These are phyloP conservation scores for Mya arenaria DNA, from an alignment of 1,140 invertebrate genomes.

Conservation along the genomic window DNA sequence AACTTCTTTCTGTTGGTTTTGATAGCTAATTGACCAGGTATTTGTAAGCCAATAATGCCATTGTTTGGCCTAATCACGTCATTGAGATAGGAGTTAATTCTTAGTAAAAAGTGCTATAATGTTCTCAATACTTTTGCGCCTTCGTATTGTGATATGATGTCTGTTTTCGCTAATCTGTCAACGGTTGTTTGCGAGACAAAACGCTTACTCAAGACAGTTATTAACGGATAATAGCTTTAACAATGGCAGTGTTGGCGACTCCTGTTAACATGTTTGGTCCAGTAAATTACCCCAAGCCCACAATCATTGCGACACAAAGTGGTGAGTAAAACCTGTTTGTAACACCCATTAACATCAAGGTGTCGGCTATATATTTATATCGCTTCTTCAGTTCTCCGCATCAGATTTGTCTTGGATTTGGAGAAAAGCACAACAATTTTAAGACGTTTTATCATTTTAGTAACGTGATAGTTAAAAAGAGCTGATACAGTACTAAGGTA, in stretches of 20 bases:
- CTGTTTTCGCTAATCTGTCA: constrained; percentile 31
- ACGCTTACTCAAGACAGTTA: constrained; percentile 34
- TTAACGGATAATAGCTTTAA: constrained; percentile 2
- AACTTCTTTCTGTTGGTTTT: constrained; percentile 40
- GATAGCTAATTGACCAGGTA: constrained; percentile 45
- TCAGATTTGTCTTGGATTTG: not conserved
- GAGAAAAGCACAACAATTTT: not conserved
- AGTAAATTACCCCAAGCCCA: constrained; percentile 49
- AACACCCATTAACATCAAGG: constrained; percentile 28
- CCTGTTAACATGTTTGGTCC: constrained; percentile 41
- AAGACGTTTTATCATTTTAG: not conserved
- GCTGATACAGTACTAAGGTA: not conserved
- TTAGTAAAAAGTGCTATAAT: constrained; percentile 27
- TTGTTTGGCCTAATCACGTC: constrained; percentile 48
- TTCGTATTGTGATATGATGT: constrained; percentile 11
- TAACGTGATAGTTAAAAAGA: not conserved
- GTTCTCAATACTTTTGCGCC: constrained; percentile 29
- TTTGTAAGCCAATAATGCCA: constrained; percentile 21
- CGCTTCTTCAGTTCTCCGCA: not conserved
- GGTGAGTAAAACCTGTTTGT: constrained; percentile 43
- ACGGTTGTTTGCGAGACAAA: constrained; percentile 19
- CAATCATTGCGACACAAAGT: constrained; percentile 27
- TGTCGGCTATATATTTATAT: not conserved
- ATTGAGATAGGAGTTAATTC: constrained; percentile 34
- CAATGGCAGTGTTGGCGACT: not conserved